Percentiles rank a stretch among this genome's conserved stretches.
phyloP scores from a whole-genome alignment of 2,888 invertebrate species.

The Temnothorax ravouxi region DNA sequence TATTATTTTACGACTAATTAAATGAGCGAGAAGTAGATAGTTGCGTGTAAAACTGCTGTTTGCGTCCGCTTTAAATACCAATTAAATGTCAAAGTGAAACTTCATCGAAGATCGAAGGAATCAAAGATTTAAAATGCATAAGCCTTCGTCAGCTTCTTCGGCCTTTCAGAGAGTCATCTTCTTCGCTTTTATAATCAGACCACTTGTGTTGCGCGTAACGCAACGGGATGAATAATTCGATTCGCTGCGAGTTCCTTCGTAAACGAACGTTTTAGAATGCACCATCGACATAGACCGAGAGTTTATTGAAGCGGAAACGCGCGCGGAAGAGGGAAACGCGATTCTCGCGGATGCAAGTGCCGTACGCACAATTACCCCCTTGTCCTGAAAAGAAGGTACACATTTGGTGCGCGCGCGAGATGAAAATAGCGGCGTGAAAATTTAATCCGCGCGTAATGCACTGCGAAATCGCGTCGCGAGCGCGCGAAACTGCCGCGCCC shows the following conservation, averaged over 20 bases:
- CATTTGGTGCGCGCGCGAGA: conserved; percentile 53
- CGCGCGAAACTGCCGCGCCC: not conserved
- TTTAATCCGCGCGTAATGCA: conserved; percentile 26
- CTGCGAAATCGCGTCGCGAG: not conserved
- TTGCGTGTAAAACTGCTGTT: not conserved
- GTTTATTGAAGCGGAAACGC: conserved; percentile 50
- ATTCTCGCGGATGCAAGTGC: conserved; percentile 32
- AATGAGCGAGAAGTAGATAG: conserved; percentile 58
- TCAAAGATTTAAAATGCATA: conserved; percentile 8
- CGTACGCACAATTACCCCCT: conserved; percentile 65
- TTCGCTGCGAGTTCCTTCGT: conserved; percentile 59
- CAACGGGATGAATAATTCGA: conserved; percentile 45
- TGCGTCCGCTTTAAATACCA: conserved; percentile 24
- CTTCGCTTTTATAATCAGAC: conserved; percentile 8
- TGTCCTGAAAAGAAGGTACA: conserved; percentile 62
- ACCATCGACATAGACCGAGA: conserved; percentile 58
- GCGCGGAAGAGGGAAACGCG: conserved; percentile 51
- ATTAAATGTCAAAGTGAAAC: conserved; percentile 32
- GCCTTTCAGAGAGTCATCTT: not conserved
- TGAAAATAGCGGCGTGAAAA: conserved; percentile 47
- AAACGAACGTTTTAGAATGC: conserved; percentile 48
- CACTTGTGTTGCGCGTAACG: conserved; percentile 6
- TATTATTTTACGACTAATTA: conserved; percentile 68
- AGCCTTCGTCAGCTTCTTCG: not conserved
- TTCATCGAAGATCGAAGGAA: not conserved